Conservation (phyloP, 2,888 invertebrate genomes). For the Latrodectus elegans region DNA sequence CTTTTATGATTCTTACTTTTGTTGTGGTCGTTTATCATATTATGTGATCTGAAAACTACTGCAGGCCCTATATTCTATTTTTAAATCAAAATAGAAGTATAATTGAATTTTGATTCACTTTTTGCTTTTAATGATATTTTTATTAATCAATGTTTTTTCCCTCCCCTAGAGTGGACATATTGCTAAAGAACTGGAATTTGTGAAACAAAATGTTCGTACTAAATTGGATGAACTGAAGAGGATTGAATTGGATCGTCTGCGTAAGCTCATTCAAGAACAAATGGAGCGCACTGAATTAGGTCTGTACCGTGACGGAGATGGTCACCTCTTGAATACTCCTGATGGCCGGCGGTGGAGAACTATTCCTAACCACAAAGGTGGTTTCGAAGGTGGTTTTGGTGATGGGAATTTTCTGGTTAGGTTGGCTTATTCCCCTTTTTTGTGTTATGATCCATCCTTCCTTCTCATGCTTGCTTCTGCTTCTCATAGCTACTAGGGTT, state of each 20-base stretch:
- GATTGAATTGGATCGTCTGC: constrained; percentile 87
- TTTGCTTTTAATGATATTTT: neutral
- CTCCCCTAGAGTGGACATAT: constrained; percentile 87
- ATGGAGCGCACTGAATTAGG: constrained; percentile 76
- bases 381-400: constrained; percentile 65
- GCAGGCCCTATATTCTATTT: neutral
- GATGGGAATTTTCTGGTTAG: constrained; percentile 60
- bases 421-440: constrained; percentile 44
- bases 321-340: constrained; percentile 61
- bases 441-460: constrained; percentile 29
- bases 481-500: neutral
- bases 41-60: too few relatives aligned
- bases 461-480: constrained; percentile 15
- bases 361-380: constrained; percentile 56
- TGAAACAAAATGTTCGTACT: constrained; percentile 87
- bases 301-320: constrained; percentile 69
- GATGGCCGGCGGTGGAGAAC: constrained; percentile 69
- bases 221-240: constrained; percentile 94
- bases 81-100: neutral
- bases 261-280: constrained; percentile 82
- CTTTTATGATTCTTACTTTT: too few relatives aligned
- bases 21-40: too few relatives aligned
- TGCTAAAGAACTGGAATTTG: constrained; percentile 91
- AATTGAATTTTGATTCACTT: neutral
- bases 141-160: neutral